Base-by-base conservation (phyloP, 2,113 vertebrate species). In the mouse (Mus musculus) region DNA sequence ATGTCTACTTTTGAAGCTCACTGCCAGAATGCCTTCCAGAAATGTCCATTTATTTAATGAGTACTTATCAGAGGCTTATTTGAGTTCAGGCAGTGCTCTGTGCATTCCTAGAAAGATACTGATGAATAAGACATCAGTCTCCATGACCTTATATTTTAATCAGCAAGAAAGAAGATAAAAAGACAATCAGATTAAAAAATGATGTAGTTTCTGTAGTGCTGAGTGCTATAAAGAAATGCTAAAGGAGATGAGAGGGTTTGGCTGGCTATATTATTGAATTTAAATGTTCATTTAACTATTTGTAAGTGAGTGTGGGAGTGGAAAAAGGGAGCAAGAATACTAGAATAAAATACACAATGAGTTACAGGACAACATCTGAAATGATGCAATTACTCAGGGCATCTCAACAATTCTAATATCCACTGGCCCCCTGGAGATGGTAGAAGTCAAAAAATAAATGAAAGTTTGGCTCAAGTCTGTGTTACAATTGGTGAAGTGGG, bases 151-250 rank as follows among this genome's bases (percentile, higher is more conserved):
- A 67, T 54, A 61, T 87, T 90, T 88, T 90, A 93, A 78, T 85
- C 73, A 91, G 36, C 30, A 94, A 86, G 61, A 78, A 46, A 90
- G 20, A 85, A 72, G 59, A 91, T 92, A 69, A 87, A 90, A 90
- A 96, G 42, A 36, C 65, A 65, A 80, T 16, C 4, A 69, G 67
- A 89, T 78, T 7, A 12, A 75, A 88, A 96, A 59, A 42, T 59
- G 17, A 87, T 76, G 22, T 88, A 63, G 87, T 95, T 94, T 93
- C 28, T 90, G 16, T 73, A 78, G 39, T 63, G 30, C 65, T 73
- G 49, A 84, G 11, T 72, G 3, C 39, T 71, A 46, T 92, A 10
- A 93, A 96, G 36, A 59, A 88, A 92, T 91, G 89, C 11, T 49
- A 90, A 90, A 78, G 33, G 22, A 85, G 13, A 28, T 16, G 59